phyloP scores from a whole-genome alignment of 2,113 vertebrate species.

The Gymnobelideus leadbeateri region DNA sequence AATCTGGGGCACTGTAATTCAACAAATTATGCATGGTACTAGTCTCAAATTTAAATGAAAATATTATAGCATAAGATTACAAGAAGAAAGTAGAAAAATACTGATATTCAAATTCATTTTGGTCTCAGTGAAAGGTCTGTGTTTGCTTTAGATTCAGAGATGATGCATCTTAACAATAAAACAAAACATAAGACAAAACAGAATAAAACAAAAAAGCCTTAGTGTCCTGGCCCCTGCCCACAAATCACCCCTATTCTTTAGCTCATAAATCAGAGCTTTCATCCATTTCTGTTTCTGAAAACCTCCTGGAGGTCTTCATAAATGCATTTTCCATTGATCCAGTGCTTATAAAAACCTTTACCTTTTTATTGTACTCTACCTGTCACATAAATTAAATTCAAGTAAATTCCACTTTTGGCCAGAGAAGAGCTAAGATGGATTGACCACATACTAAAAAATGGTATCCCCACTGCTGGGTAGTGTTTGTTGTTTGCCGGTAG shows the following conservation, averaged over 20 bases:
- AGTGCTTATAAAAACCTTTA: conserved; percentile 45
- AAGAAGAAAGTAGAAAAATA: conserved; percentile 4
- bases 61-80: conserved; percentile 51
- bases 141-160: conserved; percentile 55
- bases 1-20: background rate
- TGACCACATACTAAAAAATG: conserved; percentile 41
- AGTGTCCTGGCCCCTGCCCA: conserved; percentile 21
- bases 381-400: conserved; percentile 49
- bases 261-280: conserved; percentile 67
- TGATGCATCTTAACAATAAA: conserved; percentile 37
- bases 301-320: conserved; percentile 55
- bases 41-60: conserved; percentile 66
- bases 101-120: conserved; percentile 10
- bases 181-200: background rate
- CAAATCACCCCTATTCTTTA: conserved; percentile 25
- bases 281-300: conserved; percentile 64
- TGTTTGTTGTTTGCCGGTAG: background rate
- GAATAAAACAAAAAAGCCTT: background rate
- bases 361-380: conserved; percentile 46
- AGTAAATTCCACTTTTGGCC: conserved; percentile 66
- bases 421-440: conserved; percentile 26
- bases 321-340: conserved; percentile 71
- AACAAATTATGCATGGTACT: conserved; percentile 43
- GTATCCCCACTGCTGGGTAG: conserved; percentile 37
- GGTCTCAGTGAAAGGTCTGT: conserved; percentile 30